Percentiles rank a stretch among this genome's conserved stretches.
Evolutionary conservation across 2,888 invertebrate species (phyloP).

Genomic region (Rhyacophila evoluta): DNA sequence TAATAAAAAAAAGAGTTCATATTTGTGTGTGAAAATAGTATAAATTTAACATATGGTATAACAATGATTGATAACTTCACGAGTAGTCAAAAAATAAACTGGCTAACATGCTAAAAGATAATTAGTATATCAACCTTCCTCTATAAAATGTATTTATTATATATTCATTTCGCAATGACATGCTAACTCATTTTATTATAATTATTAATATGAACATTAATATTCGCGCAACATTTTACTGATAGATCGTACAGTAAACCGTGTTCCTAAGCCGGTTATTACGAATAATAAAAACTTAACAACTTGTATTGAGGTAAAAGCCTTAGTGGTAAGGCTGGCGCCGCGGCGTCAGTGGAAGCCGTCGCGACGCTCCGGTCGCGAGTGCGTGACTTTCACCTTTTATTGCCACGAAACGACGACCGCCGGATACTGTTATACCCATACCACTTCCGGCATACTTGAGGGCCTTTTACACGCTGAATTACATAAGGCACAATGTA

Average conservation of each 20-base stretch:
- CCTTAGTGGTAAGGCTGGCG: constrained; percentile 2
- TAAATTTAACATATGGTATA: no score
- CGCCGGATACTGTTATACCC: neutral
- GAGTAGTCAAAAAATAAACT: no score
- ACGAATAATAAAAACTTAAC: constrained; percentile 14
- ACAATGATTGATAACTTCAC: no score
- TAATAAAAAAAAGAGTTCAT: no score
- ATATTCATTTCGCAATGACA: no score
- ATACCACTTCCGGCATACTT: neutral
- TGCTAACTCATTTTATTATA: no score
- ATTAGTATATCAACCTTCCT: no score
- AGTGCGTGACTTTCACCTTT: constrained; percentile 22
- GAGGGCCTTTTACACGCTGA: neutral
- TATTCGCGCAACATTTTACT: neutral
- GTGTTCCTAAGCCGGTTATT: neutral
- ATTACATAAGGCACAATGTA: neutral
- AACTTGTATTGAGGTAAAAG: neutral
- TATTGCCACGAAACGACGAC: neutral
- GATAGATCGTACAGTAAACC: neutral
- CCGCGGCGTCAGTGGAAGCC: constrained; percentile 7
- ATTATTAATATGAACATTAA: neutral
- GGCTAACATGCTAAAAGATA: no score
- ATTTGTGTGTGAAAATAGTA: no score
- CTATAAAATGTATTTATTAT: no score
- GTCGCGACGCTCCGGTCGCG: constrained; percentile 5